Evolutionary conservation across 1,140 invertebrate genomes (phyloP).

Genomic region (Elysia chlorotica): DNA sequence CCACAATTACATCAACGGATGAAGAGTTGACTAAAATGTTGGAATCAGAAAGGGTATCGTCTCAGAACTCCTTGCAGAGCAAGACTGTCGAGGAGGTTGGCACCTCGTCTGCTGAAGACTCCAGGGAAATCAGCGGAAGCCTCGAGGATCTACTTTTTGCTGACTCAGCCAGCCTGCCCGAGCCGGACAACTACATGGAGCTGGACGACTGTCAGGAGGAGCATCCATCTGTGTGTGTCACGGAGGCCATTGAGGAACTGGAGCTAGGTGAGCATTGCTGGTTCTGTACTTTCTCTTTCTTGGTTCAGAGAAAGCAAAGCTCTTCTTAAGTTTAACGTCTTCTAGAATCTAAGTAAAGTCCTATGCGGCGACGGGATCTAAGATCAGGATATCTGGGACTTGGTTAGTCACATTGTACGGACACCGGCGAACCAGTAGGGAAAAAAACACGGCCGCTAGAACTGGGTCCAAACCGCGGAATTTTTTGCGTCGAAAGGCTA

Average conservation of each 20-base stretch:
- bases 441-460: not conserved
- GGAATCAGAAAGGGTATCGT: not conserved
- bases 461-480: no score
- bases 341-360: not conserved
- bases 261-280: not conserved
- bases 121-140: not conserved
- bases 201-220: conserved; percentile 1
- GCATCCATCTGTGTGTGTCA: conserved; percentile 1
- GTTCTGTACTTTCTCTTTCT: no score
- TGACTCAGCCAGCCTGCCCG: not conserved
- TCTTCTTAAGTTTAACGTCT: not conserved
- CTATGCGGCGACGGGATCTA: not conserved
- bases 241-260: conserved; percentile 11
- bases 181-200: not conserved
- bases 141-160: not conserved
- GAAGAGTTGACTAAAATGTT: not conserved
- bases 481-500: no score
- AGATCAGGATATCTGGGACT: not conserved
- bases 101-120: not conserved
- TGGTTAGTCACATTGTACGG: not conserved
- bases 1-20: not conserved
- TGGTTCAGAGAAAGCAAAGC: no score
- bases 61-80: not conserved
- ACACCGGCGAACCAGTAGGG: not conserved
- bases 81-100: not conserved